phyloP scores from a whole-genome alignment of 2,888 invertebrate genomes.

The Griposia aprilina region DNA sequence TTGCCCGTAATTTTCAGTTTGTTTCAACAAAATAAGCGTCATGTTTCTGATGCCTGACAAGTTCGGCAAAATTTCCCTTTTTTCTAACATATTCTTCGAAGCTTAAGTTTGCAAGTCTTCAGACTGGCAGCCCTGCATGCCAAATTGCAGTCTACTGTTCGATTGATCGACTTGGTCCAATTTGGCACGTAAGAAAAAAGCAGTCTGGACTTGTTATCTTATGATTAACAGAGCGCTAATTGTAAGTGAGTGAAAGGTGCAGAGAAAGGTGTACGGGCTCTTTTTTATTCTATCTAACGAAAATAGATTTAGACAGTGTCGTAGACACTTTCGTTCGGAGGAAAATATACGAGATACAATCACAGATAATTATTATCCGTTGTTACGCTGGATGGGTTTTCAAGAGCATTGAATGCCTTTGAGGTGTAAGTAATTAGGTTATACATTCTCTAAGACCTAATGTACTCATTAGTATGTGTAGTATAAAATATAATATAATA shows the following conservation, averaged over 20 bases:
- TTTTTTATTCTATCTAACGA: conserved; percentile 71
- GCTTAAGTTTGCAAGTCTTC: background rate
- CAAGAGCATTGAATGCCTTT: conserved; percentile 35
- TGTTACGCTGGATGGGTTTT: conserved; percentile 42
- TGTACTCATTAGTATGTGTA: background rate
- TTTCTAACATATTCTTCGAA: background rate
- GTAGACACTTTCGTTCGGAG: conserved; percentile 64
- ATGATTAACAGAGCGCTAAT: conserved; percentile 89
- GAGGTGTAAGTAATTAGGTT: conserved; percentile 39
- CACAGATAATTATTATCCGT: conserved; percentile 52
- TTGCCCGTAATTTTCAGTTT: background rate
- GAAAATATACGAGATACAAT: conserved; percentile 63
- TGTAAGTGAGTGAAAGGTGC: conserved; percentile 86
- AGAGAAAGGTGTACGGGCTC: conserved; percentile 81
- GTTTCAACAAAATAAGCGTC: background rate
- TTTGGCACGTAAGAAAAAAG: conserved; percentile 75
- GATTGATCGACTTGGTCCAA: conserved; percentile 77
- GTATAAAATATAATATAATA: conserved; percentile 17
- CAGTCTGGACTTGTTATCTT: conserved; percentile 78
- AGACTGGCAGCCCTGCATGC: conserved; percentile 45
- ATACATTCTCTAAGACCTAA: conserved; percentile 16
- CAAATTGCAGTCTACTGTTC: conserved; percentile 63
- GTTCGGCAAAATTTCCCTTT: background rate
- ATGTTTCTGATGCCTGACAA: no score
- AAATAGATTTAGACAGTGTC: conserved; percentile 74